Percentiles rank a stretch among this genome's conserved stretches.
Evolutionary conservation across 2,888 invertebrate species (phyloP).

Genomic region (Erebia palarica): DNA sequence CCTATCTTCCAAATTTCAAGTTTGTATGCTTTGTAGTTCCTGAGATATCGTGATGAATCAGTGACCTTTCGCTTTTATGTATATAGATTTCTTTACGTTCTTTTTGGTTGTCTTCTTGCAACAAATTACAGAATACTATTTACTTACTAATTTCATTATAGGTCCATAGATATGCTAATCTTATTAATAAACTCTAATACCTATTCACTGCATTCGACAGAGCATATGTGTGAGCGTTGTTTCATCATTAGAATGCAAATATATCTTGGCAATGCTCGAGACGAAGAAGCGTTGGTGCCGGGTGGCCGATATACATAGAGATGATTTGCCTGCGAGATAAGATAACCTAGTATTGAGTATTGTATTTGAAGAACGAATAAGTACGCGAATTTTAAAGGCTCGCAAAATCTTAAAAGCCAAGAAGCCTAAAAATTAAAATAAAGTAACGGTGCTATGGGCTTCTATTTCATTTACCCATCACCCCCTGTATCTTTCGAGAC

Average conservation of each 20-base stretch:
- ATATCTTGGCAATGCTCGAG: conserved; percentile 13
- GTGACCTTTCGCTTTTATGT: too few species aligned
- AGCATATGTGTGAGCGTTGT: neutral
- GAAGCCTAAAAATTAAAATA: too few species aligned
- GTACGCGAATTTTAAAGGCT: neutral
- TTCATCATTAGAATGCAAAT: conserved; percentile 19
- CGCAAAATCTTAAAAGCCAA: conserved; percentile 1
- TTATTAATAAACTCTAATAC: neutral
- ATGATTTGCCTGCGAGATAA: conserved; percentile 13
- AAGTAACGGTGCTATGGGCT: too few species aligned
- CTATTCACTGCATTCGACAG: neutral
- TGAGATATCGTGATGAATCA: too few species aligned
- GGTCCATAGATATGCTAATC: neutral
- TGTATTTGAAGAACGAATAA: neutral
- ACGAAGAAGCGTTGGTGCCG: neutral
- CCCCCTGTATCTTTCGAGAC: too few species aligned
- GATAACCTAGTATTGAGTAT: neutral
- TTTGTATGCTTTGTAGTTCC: too few species aligned
- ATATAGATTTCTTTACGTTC: neutral
- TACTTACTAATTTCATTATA: too few species aligned
- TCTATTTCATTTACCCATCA: too few species aligned
- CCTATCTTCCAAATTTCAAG: too few species aligned
- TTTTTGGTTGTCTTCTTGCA: neutral
- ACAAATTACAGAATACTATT: neutral
- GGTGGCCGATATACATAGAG: conserved; percentile 1